Conservation (phyloP, 2,797 vertebrate genomes). For the Dicrostonyx torquatus region DNA sequence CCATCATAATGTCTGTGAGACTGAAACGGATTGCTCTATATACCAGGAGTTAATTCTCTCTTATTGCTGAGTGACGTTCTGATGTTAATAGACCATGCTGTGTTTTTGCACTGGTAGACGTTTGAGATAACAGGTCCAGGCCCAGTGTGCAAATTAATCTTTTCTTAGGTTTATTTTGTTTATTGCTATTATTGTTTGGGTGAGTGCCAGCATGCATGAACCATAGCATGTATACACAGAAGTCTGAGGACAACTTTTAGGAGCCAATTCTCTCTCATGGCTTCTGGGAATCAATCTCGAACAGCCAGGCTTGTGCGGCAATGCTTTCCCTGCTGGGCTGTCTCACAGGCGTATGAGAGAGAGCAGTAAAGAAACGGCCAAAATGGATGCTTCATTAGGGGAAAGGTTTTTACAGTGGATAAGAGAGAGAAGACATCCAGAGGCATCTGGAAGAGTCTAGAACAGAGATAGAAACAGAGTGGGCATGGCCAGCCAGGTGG, state of each 20-base stretch:
- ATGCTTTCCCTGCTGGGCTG: not conserved
- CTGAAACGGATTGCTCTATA: too few species aligned
- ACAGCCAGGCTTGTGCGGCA: not conserved
- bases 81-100: not conserved
- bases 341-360: not conserved
- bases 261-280: not conserved
- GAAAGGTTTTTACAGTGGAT: not conserved
- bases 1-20: not conserved
- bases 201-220: too few species aligned
- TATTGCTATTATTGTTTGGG: not conserved
- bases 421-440: not conserved
- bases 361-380: too few species aligned
- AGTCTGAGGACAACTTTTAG: not conserved
- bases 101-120: not conserved
- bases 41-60: not conserved
- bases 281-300: not conserved
- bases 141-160: not conserved
- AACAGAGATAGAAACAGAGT: not conserved
- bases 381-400: not conserved
- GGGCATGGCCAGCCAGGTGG: not conserved
- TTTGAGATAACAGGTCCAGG: not conserved
- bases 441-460: not conserved
- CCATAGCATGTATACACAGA: not conserved
- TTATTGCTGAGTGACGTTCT: not conserved
- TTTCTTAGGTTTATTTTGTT: not conserved